Conservation (phyloP, 23 tunicate genomes). For the Diplosoma virens region DNA sequence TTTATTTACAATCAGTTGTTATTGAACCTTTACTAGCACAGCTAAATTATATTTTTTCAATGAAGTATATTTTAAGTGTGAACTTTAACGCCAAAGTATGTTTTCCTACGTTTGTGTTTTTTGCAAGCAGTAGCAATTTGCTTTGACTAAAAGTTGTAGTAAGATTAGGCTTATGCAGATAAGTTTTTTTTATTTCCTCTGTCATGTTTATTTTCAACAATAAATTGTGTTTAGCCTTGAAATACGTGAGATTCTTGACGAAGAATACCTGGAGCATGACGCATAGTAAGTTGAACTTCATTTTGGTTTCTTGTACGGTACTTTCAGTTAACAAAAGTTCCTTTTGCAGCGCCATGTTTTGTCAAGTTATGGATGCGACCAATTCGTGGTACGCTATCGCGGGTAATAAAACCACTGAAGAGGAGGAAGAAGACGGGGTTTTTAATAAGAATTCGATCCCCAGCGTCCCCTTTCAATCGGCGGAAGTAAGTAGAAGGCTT, state of each 20-base stretch:
- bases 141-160: too few relatives aligned
- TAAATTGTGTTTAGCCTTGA: too few relatives aligned
- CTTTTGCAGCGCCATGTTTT: constrained; percentile 66
- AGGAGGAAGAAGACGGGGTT: not conserved
- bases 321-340: not conserved
- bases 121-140: too few relatives aligned
- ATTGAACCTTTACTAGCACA: too few relatives aligned
- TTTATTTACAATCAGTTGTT: too few relatives aligned
- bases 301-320: not conserved
- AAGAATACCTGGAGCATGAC: constrained; percentile 77
- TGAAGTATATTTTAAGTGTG: too few relatives aligned
- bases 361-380: constrained; percentile 71
- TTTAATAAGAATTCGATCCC: not conserved
- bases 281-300: constrained; percentile 51
- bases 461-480: constrained; percentile 39
- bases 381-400: constrained; percentile 78
- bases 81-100: too few relatives aligned
- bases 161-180: too few relatives aligned
- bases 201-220: too few relatives aligned
- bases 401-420: not conserved
- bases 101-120: too few relatives aligned
- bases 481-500: not conserved
- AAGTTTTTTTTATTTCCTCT: too few relatives aligned
- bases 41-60: too few relatives aligned
- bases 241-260: constrained; percentile 22